phyloP scores from a whole-genome alignment of 2,888 invertebrate species.

The Drosophila merina region DNA sequence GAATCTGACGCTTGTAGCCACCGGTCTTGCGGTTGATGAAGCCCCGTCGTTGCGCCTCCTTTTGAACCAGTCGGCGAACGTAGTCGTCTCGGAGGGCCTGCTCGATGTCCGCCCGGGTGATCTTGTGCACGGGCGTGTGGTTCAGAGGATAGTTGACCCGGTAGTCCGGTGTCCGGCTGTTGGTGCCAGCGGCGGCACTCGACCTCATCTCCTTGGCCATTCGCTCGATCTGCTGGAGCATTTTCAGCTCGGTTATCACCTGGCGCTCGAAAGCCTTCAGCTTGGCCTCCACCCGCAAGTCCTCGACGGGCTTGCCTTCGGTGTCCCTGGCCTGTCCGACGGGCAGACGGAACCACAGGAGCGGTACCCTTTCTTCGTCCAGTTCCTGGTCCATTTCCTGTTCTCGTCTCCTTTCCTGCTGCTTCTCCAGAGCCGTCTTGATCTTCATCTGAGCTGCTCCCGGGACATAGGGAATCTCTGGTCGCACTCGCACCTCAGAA shows the following conservation, averaged over 20 bases:
- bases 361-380: constrained; percentile 55
- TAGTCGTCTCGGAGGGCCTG: constrained; percentile 78
- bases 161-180: constrained; percentile 17
- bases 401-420: constrained; percentile 47
- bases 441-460: constrained; percentile 62
- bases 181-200: constrained; percentile 39
- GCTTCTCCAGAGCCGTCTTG: constrained; percentile 51
- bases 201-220: constrained; percentile 75
- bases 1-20: constrained; percentile 60
- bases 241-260: constrained; percentile 71
- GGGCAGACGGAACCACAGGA: constrained; percentile 79
- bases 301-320: constrained; percentile 46
- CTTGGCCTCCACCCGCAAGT: constrained; percentile 62
- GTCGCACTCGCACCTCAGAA: constrained; percentile 75
- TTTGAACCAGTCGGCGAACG: constrained; percentile 72
- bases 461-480: constrained; percentile 42
- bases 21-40: constrained; percentile 8
- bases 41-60: constrained; percentile 56
- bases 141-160: constrained; percentile 65
- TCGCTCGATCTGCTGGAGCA: constrained; percentile 74
- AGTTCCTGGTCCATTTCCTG: constrained; percentile 50
- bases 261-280: constrained; percentile 72
- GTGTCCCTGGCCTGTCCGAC: neutral
- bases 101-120: constrained; percentile 79
- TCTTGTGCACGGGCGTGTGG: constrained; percentile 78